These are phyloP conservation scores for Camponotus fellah DNA, from an alignment of 2,888 invertebrate species.

Conservation along the genomic window DNA sequence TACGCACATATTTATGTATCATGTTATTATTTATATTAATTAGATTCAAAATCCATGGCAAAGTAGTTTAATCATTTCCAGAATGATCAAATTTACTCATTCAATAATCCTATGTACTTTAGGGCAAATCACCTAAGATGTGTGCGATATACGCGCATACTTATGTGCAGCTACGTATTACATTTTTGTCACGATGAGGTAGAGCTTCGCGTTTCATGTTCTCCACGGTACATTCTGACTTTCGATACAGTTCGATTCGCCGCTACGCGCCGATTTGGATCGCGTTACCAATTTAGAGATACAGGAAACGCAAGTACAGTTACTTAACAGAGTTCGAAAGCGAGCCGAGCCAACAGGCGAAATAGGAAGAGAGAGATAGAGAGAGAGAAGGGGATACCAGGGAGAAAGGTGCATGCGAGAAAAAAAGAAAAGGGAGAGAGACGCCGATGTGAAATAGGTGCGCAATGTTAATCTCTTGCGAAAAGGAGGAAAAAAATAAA, in stretches of 20 bases:
- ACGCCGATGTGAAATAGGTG: constrained; percentile 19
- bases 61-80: too few species aligned
- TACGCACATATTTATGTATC: too few species aligned
- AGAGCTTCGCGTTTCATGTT: constrained; percentile 33
- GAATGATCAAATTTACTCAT: too few species aligned
- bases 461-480: constrained; percentile 7
- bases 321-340: constrained; percentile 68
- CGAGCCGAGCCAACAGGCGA: constrained; percentile 43
- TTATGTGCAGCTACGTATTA: constrained; percentile 4
- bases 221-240: constrained; percentile 69
- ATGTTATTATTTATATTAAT: too few species aligned
- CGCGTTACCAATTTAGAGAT: constrained; percentile 78
- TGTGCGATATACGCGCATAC: constrained; percentile 1
- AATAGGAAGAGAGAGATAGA: constrained; percentile 38
- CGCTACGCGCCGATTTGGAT: constrained; percentile 59
- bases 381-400: constrained; percentile 15
- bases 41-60: too few species aligned
- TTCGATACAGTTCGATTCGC: constrained; percentile 76
- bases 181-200: constrained; percentile 18
- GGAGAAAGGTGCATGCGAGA: constrained; percentile 26
- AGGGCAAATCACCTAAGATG: neutral
- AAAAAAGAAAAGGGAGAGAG: constrained; percentile 23
- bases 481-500: constrained; percentile 14
- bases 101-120: neutral
- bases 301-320: constrained; percentile 77